Evolutionary conservation across 2,113 vertebrate species (phyloP).

Genomic region (pig (Sus scrofa)): DNA sequence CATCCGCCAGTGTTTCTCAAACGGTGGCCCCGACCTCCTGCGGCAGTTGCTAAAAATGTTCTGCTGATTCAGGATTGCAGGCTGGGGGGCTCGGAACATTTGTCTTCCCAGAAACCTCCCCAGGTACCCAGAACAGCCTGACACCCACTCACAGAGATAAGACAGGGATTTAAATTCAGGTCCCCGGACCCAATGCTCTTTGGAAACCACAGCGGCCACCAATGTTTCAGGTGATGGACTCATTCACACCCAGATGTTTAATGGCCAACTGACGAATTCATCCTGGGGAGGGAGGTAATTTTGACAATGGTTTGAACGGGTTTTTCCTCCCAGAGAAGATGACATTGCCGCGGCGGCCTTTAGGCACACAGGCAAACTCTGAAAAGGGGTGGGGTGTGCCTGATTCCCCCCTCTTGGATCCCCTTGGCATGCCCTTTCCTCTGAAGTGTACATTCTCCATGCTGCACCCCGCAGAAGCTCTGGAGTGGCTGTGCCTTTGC

Average conservation of each 20-base stretch:
- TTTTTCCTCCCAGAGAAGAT: not conserved
- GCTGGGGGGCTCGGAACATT: not conserved
- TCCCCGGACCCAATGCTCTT: not conserved
- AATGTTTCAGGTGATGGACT: conserved; percentile 1
- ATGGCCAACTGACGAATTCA: not conserved
- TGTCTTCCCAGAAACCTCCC: too few species aligned
- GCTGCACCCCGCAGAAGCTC: too few species aligned
- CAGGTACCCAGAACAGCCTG: not conserved
- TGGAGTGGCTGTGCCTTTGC: not conserved
- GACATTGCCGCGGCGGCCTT: not conserved
- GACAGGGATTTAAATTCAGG: not conserved
- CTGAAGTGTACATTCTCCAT: not conserved
- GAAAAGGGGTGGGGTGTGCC: not conserved
- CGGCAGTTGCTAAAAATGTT: not conserved
- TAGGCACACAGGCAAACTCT: not conserved
- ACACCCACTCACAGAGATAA: not conserved
- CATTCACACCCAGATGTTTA: conserved; percentile 65
- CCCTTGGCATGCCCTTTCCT: fast-evolving
- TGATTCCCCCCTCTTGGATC: fast-evolving
- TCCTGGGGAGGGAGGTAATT: conserved; percentile 10
- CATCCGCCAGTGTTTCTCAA: not conserved
- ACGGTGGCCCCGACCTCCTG: not conserved
- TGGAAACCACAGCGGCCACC: conserved; percentile 18
- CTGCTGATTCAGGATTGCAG: not conserved
- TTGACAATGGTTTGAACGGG: not conserved